Base-by-base conservation (phyloP, 2,113 vertebrate species). In the Reinhardtius hippoglossoides region DNA sequence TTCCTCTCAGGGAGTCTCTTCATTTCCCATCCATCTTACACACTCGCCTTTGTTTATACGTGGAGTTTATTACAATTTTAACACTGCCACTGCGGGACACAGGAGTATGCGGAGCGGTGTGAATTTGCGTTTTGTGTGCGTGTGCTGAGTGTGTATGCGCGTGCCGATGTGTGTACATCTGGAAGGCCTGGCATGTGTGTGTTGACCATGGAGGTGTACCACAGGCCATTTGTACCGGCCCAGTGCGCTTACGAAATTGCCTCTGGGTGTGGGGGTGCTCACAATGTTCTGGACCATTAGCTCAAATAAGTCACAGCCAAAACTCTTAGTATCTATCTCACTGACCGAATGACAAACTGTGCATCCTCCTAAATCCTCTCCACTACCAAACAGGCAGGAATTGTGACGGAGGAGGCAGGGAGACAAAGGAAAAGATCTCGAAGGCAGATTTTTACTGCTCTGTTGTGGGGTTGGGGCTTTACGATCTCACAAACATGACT, bases 261-360 rank as follows among this genome's bases (percentile, higher is more conserved):
- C 91, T 92, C 88, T 88, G 92, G 92, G 90, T 91, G 86, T 83
- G 89, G 86, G 88, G 88, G 91, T 91, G 88, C 91, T 91, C 91
- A 93, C 91, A 93, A 93, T 93, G 91, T 93, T 93, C 92, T 93
- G 89, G 91, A 94, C 90, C 91, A 93, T 92, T 94, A 93, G 93
- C 88, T 92, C 92, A 94, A 92, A 94, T 92, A 94, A 93, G 92
- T 93, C 90, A 92, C 91, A 90, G 89, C 88, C 90, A 91, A 92
- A 93, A 92, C 86, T 92, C 90, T 91, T 88, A 93, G 89, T 94
- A 92, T 91, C 93, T 90, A 91, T 91, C 92, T 91, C 91, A 88
- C 78, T 82, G 85, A 85, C 88, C 89, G 84, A 89, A 92, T 93
- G 92, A 90, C 92, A 92, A 91, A 93, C 88, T 91, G 89, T 83